phyloP scores from a whole-genome alignment of 2,113 vertebrate species.

The Hydrolagus affinis region DNA sequence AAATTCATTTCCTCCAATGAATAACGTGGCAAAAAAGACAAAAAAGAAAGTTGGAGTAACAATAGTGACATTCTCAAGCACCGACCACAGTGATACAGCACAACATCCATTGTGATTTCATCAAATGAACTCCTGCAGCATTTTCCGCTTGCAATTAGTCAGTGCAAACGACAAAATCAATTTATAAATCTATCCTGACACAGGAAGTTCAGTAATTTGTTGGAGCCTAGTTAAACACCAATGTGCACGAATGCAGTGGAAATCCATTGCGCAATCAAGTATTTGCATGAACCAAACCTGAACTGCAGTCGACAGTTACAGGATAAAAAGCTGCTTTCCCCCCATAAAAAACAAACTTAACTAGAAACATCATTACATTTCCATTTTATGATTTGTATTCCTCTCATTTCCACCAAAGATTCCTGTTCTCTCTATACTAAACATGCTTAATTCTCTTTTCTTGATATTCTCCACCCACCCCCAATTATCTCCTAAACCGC shows the following conservation, averaged over 20 bases:
- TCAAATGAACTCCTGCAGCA: background rate
- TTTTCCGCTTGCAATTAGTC: conserved; percentile 9
- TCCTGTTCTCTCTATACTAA: background rate
- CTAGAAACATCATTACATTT: background rate
- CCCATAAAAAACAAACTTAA: conserved; percentile 2
- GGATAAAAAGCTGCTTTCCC: background rate
- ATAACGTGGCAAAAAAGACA: background rate
- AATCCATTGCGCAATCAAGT: background rate
- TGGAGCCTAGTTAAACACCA: background rate
- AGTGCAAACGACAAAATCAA: conserved; percentile 10
- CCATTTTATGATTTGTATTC: too few relatives aligned
- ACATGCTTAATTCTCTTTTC: background rate
- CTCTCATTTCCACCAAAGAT: too few relatives aligned
- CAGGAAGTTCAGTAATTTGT: background rate
- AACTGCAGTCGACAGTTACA: background rate
- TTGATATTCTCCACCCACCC: background rate
- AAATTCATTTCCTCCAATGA: background rate
- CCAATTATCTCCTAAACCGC: background rate
- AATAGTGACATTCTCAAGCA: conserved; percentile 17
- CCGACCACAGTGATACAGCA: background rate
- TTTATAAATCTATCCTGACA: background rate
- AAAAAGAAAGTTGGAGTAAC: conserved; percentile 7
- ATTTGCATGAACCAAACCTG: background rate
- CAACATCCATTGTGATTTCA: background rate
- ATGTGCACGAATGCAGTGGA: background rate